A percentile compares a stretch with the other conserved stretches of the same genome.
Evolutionary conservation across 2,113 vertebrate species (phyloP).

Genomic region (Laticauda laticaudata): DNA sequence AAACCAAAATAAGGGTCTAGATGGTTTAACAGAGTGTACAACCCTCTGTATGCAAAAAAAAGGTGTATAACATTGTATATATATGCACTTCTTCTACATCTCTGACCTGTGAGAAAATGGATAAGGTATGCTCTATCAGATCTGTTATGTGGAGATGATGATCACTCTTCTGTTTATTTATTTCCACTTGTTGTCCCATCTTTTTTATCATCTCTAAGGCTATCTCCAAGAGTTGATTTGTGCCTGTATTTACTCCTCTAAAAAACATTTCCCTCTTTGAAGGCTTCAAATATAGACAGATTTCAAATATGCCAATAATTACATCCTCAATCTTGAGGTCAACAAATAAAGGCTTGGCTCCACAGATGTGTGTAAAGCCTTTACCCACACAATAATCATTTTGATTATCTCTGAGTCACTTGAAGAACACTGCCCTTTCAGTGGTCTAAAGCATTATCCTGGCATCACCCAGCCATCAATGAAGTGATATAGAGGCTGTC

Average conservation of each 20-base stretch:
- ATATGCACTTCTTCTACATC: neutral
- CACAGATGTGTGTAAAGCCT: neutral
- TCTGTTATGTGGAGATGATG: neutral
- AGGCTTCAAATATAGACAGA: neutral
- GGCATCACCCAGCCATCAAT: neutral
- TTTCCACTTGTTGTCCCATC: neutral
- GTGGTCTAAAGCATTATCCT: neutral
- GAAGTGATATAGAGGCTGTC: neutral
- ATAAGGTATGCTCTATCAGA: neutral
- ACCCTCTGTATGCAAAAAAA: neutral
- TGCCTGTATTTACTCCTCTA: neutral
- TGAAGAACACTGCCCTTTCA: neutral
- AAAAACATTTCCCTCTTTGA: neutral
- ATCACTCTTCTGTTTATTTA: neutral
- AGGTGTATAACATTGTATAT: neutral
- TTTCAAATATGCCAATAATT: neutral
- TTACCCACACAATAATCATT: neutral
- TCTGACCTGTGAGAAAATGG: neutral
- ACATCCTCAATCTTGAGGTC: too few relatives aligned
- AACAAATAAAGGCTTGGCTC: neutral
- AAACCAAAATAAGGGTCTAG: neutral
- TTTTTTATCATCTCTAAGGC: neutral
- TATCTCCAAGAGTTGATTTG: neutral
- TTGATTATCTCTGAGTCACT: neutral
- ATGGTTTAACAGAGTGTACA: neutral